Percentiles rank a stretch among this genome's conserved stretches.
Conservation (phyloP, 2,888 invertebrate species). For the Clistopyga incitator region DNA sequence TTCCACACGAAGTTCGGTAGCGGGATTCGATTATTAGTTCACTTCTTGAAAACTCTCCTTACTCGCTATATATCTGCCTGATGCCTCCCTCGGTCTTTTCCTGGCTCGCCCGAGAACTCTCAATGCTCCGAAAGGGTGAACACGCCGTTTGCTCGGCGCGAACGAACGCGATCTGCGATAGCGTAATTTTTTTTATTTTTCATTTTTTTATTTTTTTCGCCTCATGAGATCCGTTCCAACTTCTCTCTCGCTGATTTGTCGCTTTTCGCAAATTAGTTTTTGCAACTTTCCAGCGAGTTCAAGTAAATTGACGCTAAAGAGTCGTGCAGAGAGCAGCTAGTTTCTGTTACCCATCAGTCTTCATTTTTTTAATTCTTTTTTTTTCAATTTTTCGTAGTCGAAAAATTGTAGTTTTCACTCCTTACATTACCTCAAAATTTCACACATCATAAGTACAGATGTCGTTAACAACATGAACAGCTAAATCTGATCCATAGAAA, state of each 20-base stretch:
- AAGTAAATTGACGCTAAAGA: constrained; percentile 16
- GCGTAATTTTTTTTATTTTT: constrained; percentile 12
- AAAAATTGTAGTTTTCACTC: background rate
- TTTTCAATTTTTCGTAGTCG: background rate
- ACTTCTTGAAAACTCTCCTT: constrained; percentile 67
- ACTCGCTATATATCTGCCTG: constrained; percentile 14
- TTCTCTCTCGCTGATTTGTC: constrained; percentile 11
- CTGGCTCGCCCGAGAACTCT: background rate
- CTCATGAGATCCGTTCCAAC: constrained; percentile 8
- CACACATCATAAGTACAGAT: no score
- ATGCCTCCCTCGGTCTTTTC: constrained; percentile 18
- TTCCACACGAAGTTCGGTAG: constrained; percentile 48
- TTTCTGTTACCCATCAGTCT: background rate
- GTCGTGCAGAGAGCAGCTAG: background rate
- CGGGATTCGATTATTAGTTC: constrained; percentile 77
- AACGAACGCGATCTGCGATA: constrained; percentile 14
- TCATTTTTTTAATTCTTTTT: background rate
- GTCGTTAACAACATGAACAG: no score
- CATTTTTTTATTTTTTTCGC: background rate
- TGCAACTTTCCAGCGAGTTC: constrained; percentile 3
- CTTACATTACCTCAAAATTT: no score
- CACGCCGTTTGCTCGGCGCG: constrained; percentile 7
- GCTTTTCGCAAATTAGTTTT: constrained; percentile 22
- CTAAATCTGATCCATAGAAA: no score
- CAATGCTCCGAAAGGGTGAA: background rate